Evolutionary conservation across 2,113 vertebrate genomes (phyloP), one percentile per base, ranked within the genome.

Genomic region (Chaetorhynchus papuensis): DNA sequence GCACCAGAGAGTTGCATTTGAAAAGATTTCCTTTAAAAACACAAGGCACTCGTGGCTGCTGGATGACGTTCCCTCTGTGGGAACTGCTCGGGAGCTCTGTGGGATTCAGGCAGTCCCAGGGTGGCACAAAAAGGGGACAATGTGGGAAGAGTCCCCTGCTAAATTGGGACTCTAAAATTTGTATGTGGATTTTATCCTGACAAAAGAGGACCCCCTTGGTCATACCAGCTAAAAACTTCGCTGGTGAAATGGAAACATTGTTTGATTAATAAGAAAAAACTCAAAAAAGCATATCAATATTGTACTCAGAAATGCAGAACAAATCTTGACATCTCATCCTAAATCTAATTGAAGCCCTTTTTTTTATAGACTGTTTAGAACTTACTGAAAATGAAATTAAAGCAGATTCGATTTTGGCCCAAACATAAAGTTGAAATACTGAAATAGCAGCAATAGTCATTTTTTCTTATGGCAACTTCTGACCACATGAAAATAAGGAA

Each of bases 401-500:
- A 81, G 26, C 50, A 75, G 22, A 50, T 90, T 77, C 4, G 1
- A 72, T 72, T 90, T 85, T 77, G 68, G 79, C 64, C 63, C 37
- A 54, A 49, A 47, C 23, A 30, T 65, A 63, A 91, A 90, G 49
- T 41, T 81, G 64, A 88, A 95, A 74, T 61, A 80, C 66, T 47
- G 33, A 95, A 96, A 90, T 71, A 92, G 54, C 84, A 90, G 3
- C 5, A 66, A 90, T 81, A 86, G 71, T 45, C 15, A 13, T 82
- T 77, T 94, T 80, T 90, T 66, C 76, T 92, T 90, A 83, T n/a
- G 83, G 72, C 30, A 90, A 93, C 69, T 94, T 89, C 60, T 96
- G 76, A 66, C 92, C 90, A 78, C 79, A 83, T 64, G 60, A 95
- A 93, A 96, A 96, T 75, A 90, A 81, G 60, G 61, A 90, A 81